Base-by-base conservation (phyloP, 2,888 invertebrate species). In the Drosophila percnosoma region DNA sequence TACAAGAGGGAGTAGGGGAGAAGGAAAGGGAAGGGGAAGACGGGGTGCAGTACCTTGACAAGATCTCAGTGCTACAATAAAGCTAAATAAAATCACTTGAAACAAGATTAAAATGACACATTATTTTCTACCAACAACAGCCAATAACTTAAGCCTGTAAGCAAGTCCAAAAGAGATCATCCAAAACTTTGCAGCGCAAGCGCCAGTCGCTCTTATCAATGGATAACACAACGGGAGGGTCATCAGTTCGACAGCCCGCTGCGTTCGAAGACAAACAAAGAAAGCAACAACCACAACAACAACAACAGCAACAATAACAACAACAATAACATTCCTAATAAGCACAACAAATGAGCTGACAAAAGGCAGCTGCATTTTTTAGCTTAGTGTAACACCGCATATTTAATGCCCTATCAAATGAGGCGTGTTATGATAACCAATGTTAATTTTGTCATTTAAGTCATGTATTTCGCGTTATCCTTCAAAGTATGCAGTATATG, bases 51-150 rank as follows among this genome's bases (percentile, higher is more conserved):
- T 55, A 68, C 74, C 55, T 38, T 45, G 59, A 68, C 65, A 67
- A 65, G 70, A 73, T 62, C 69, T 42, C 72, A 62, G 63, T 40
- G 52, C 64, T 31, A 54, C 62, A 27, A 36, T 24, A 61, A 24
- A 27, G 36, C 4, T 3, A 21, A 70, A 82, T 85, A 78, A 89
- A 89, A 82, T 85, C 75, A 85, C 87, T 78, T 67, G 59, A 66
- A 81, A 63, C 64, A 73, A 67, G 75, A 86, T 90, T 82, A 86
- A 90, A 83, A 86, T 87, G 90, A 90, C 87, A 88, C 87, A 88
- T 90, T 82, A 82, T 75, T 58, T 64, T 57, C 29, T 2, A 13
- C n/a, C 54, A 24, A 36, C 34, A 42, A 42, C 31, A 13, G 45
- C 1, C 3, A 24, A 54, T 34, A 34, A 24, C 31, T 15, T 15